A percentile compares a stretch with the other conserved stretches of the same genome.
These are phyloP conservation scores for Scytalopus superciliaris DNA, from an alignment of 2,113 vertebrate genomes.

Conservation along the genomic window DNA sequence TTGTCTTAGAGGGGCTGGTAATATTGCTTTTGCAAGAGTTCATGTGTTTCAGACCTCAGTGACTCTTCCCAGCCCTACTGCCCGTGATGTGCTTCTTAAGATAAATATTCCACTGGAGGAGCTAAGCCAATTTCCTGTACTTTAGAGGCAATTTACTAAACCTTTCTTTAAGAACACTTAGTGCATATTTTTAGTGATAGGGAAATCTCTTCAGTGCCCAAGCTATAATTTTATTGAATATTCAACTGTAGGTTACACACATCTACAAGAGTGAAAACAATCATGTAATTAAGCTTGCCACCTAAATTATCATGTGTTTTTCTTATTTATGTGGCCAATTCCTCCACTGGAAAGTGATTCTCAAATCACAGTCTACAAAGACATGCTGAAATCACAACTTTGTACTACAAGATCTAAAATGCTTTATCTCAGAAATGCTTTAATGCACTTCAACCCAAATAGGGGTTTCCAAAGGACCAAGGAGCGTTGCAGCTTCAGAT, in stretches of 20 bases:
- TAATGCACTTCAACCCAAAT: background rate
- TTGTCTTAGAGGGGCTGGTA: background rate
- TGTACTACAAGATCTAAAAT: background rate
- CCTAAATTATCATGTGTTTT: conserved; percentile 26
- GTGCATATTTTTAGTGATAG: conserved; percentile 1
- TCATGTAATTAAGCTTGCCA: conserved; percentile 18
- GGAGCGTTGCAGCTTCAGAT: background rate
- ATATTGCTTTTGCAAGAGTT: background rate
- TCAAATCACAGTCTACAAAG: background rate
- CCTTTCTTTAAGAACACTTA: background rate
- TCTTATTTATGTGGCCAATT: background rate
- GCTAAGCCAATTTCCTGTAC: conserved; percentile 24
- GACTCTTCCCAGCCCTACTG: background rate
- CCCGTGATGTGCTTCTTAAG: background rate
- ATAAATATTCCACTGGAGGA: conserved; percentile 8
- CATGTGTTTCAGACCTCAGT: background rate
- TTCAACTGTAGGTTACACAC: background rate
- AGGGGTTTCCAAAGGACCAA: background rate
- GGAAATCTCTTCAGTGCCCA: conserved; percentile 4
- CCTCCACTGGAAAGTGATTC: background rate
- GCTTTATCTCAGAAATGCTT: background rate
- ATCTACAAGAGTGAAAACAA: background rate
- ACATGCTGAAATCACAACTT: background rate
- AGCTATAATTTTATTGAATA: conserved; percentile 24
- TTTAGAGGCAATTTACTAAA: conserved; percentile 35